Conservation (phyloP, 2,113 vertebrate genomes). For the western clawed frog (Xenopus tropicalis) region DNA sequence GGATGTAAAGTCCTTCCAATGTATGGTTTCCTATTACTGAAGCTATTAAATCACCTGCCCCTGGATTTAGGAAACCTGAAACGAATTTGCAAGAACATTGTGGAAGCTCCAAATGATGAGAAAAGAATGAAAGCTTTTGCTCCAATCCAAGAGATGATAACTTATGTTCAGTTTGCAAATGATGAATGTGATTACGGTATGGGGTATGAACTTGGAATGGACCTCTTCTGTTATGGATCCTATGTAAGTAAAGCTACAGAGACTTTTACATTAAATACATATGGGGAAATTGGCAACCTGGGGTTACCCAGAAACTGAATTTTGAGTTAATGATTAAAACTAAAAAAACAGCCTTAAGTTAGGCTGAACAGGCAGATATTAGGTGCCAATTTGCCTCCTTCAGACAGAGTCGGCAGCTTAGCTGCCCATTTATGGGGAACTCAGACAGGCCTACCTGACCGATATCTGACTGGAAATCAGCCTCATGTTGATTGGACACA, state of each 20-base stretch:
- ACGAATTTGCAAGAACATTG: conserved; percentile 87
- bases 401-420: no score
- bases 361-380: no score
- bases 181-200: conserved; percentile 98
- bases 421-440: no score
- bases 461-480: no score
- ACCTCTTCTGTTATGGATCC: conserved; percentile 93
- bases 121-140: conserved; percentile 87
- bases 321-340: no score
- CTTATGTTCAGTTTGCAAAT: conserved; percentile 95
- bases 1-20: no score
- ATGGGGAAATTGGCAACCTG: no score
- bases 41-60: neutral
- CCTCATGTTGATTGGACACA: no score
- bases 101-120: conserved; percentile 79
- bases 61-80: conserved; percentile 74
- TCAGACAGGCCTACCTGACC: no score
- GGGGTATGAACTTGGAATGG: conserved; percentile 90
- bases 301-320: neutral
- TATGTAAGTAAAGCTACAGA: conserved; percentile 72
- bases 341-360: no score
- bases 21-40: no score
- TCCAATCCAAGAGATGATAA: conserved; percentile 91
- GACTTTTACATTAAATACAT: neutral
- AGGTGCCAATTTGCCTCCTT: no score